Conservation (phyloP, 1,140 invertebrate species). For the Spodoptera litura region DNA sequence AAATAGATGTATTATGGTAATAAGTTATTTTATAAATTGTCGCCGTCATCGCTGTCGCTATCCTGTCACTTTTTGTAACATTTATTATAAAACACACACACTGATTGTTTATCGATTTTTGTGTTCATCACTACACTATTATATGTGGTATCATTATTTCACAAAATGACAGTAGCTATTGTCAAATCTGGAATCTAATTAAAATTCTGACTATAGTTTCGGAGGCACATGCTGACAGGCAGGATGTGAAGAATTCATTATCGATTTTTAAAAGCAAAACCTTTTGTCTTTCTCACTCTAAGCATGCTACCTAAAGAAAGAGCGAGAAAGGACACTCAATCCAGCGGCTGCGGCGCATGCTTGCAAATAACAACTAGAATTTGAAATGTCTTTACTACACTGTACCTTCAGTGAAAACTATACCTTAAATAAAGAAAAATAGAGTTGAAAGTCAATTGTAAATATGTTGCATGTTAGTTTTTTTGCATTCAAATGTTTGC, state of each 20-base stretch:
- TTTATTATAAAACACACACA: no score
- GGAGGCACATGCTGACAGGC: slow-evolving; percentile 80
- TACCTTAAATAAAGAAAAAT: background rate
- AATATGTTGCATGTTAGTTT: background rate
- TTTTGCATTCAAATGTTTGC: background rate
- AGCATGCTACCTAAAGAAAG: slow-evolving; percentile 37
- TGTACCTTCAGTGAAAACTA: background rate
- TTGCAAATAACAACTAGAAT: slow-evolving; percentile 47
- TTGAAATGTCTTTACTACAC: background rate
- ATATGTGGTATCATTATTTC: no score
- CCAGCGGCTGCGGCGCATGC: slow-evolving; percentile 61
- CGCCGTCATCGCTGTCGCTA: no score
- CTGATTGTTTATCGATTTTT: no score
- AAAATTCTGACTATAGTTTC: no score
- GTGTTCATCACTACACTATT: no score
- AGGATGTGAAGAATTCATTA: slow-evolving; percentile 81
- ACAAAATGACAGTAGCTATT: no score
- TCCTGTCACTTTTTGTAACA: no score
- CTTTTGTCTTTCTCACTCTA: slow-evolving; percentile 56
- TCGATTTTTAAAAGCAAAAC: slow-evolving; percentile 78
- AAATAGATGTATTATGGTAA: no score
- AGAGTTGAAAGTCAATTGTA: slow-evolving; percentile 15
- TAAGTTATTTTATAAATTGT: no score
- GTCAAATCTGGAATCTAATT: no score
- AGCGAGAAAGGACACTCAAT: slow-evolving; percentile 58